A percentile compares a stretch with the other conserved stretches of the same genome.
Evolutionary conservation across 2,888 invertebrate genomes (phyloP).

Genomic region (Pristionchus entomophagus): DNA sequence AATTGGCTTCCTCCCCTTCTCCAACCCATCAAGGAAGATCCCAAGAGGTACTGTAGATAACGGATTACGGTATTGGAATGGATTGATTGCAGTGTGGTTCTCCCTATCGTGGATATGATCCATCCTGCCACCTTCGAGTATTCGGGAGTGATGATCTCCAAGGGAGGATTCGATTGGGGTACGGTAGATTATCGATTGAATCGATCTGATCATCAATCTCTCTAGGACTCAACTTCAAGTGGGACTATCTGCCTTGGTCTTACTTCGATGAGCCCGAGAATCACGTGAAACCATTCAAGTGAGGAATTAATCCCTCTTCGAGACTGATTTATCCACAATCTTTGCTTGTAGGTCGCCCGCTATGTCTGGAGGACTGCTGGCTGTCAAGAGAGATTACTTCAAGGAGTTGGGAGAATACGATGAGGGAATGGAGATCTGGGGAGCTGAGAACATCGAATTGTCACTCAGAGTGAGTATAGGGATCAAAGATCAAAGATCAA

Average conservation of each 20-base stretch:
- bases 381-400: constrained; percentile 96
- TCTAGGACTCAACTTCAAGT: constrained; percentile 87
- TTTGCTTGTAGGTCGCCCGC: constrained; percentile 85
- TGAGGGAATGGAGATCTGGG: constrained; percentile 99
- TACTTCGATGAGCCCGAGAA: constrained; percentile 82
- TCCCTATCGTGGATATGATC: constrained; percentile 98
- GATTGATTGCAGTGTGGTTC: constrained; percentile 85
- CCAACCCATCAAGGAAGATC: constrained; percentile 90
- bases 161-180: constrained; percentile 99
- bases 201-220: not conserved
- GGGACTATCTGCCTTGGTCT: constrained; percentile 86
- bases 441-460: constrained; percentile 95
- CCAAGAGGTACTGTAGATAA: constrained; percentile 78
- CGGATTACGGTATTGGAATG: not conserved
- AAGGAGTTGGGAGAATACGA: constrained; percentile 98
- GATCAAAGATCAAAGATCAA: not conserved
- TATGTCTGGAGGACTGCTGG: constrained; percentile 94
- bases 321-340: not conserved
- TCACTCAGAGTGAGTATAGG: constrained; percentile 85
- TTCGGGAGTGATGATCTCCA: constrained; percentile 92
- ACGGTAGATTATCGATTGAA: constrained; percentile 83
- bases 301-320: not conserved
- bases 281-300: constrained; percentile 77
- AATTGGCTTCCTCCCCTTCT: constrained; percentile 97
- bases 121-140: constrained; percentile 95